Evolutionary conservation across 2,797 vertebrate species (phyloP).

Genomic region (Coilia nasus): DNA sequence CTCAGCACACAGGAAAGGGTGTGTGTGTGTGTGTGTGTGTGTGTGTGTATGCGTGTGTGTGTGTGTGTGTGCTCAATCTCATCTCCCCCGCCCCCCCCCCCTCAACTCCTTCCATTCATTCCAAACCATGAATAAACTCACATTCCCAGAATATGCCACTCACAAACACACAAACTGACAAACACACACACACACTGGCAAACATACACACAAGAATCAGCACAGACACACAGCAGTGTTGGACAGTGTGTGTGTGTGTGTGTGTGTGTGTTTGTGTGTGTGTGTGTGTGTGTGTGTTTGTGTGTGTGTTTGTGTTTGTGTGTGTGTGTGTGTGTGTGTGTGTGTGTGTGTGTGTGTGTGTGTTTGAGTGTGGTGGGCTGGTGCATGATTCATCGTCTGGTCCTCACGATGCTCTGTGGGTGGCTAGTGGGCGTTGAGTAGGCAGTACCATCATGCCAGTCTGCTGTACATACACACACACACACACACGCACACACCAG

Average conservation of each 20-base stretch:
- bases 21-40: not conserved
- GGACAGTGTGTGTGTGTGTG: not conserved
- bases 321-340: too few relatives aligned
- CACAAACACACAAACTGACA: not conserved
- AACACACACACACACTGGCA: too few relatives aligned
- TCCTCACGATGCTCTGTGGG: slow-evolving; percentile 75
- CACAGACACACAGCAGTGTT: too few relatives aligned
- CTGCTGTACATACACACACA: slow-evolving; percentile 54
- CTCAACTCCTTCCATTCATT: slow-evolving; percentile 2
- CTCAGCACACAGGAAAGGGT: not conserved
- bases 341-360: too few relatives aligned
- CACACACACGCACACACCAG: too few relatives aligned
- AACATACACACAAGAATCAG: too few relatives aligned
- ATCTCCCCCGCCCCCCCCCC: too few relatives aligned
- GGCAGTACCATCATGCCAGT: slow-evolving; percentile 75
- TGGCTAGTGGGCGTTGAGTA: slow-evolving; percentile 73
- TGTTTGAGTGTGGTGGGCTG: too few relatives aligned
- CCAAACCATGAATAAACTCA: not conserved
- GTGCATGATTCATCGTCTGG: slow-evolving; percentile 71
- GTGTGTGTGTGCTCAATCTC: not conserved
- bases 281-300: slow-evolving; percentile 33
- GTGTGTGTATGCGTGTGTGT: not conserved
- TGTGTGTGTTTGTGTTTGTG: slow-evolving; percentile 48
- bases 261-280: not conserved
- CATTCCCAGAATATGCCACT: not conserved